A percentile compares a stretch with the other conserved stretches of the same genome.
Conservation (phyloP, 2,113 vertebrate genomes). For the Gobius niger region DNA sequence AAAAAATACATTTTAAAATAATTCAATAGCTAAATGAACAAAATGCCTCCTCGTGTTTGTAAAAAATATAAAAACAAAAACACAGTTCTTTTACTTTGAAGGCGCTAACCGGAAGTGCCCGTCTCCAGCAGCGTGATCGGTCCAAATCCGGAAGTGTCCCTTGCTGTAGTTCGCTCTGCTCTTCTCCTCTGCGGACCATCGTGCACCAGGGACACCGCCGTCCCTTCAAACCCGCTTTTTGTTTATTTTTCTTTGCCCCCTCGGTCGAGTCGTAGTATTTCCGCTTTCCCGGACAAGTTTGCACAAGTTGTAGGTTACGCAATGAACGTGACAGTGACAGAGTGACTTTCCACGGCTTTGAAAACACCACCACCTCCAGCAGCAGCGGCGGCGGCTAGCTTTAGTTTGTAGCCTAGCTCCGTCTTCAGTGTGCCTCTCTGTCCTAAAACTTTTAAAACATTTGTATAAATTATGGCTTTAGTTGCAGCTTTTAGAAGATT, state of each 20-base stretch:
- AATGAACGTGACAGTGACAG: slow-evolving; percentile 43
- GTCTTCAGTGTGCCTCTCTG: neutral
- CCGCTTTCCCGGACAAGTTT: neutral
- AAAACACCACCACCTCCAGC: slow-evolving; percentile 2
- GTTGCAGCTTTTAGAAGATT: slow-evolving; percentile 40
- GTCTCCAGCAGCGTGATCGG: rapidly evolving
- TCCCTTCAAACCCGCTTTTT: neutral
- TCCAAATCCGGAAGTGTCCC: neutral
- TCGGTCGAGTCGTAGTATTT: neutral
- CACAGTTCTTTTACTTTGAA: slow-evolving; percentile 25
- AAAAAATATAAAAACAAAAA: too few species aligned
- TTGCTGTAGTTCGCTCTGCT: neutral
- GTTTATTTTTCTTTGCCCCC: neutral
- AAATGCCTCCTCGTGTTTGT: too few species aligned
- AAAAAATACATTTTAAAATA: too few species aligned
- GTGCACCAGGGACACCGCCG: neutral
- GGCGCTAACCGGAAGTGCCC: neutral
- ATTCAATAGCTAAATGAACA: too few species aligned
- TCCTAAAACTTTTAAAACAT: neutral
- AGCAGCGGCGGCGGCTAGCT: neutral
- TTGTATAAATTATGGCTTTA: slow-evolving; percentile 49
- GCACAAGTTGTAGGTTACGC: slow-evolving; percentile 30
- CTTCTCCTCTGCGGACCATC: neutral
- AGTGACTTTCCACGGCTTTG: slow-evolving; percentile 42
- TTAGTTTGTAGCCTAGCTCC: slow-evolving; percentile 28